Percentiles rank a stretch among this genome's conserved stretches.
Evolutionary conservation across 2,888 invertebrate genomes (phyloP).

Genomic region (Perithous albicinctus): DNA sequence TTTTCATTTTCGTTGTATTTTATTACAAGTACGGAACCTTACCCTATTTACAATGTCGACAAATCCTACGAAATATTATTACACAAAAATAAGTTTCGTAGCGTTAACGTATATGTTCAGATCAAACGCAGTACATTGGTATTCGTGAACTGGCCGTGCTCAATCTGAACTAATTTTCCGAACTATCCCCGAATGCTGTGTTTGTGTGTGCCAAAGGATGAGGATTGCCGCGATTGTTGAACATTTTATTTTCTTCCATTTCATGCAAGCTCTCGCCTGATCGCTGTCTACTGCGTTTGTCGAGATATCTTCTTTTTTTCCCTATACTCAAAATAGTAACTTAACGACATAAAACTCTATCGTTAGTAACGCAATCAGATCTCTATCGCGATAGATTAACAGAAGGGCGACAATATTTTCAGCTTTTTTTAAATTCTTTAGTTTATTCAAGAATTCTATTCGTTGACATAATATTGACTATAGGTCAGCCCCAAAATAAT

Average conservation of each 20-base stretch:
- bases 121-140: conserved; percentile 56
- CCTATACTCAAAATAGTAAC: background rate
- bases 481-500: too few species aligned
- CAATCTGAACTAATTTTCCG: conserved; percentile 35
- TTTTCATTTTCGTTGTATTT: conserved; percentile 75
- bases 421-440: too few species aligned
- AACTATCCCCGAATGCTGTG: conserved; percentile 3
- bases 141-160: conserved; percentile 50
- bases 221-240: background rate
- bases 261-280: background rate
- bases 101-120: conserved; percentile 67
- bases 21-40: conserved; percentile 82
- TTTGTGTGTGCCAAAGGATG: background rate
- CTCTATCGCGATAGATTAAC: too few species aligned
- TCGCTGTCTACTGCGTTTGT: background rate
- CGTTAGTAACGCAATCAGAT: too few species aligned
- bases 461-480: too few species aligned
- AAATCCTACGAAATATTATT: conserved; percentile 79
- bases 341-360: background rate
- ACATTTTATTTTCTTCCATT: background rate
- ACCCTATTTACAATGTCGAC: conserved; percentile 80
- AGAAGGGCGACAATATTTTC: too few species aligned
- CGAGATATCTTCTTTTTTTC: background rate
- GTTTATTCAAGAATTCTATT: too few species aligned
- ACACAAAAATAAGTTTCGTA: conserved; percentile 81